These are phyloP conservation scores for Mus pahari DNA, from an alignment of 2,113 vertebrate species.

Conservation along the genomic window DNA sequence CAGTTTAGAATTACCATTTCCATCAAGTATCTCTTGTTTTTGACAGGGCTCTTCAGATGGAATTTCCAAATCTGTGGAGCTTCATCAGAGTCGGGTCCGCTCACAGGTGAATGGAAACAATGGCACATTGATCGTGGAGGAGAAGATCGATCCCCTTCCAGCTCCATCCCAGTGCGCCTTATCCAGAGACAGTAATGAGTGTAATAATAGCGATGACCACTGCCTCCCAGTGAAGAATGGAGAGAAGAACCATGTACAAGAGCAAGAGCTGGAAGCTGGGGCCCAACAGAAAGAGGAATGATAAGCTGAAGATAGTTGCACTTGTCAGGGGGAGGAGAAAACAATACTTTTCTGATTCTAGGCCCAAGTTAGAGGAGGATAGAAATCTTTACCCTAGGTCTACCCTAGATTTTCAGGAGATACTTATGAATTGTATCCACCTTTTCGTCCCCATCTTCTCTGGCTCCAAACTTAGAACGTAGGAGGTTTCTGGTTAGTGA, in stretches of 20 bases:
- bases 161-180: slow-evolving; percentile 94
- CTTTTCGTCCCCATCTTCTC: slow-evolving; percentile 51
- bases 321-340: slow-evolving; percentile 66
- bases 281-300: slow-evolving; percentile 92
- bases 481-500: slow-evolving; percentile 44
- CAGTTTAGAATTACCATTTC: slow-evolving; percentile 29
- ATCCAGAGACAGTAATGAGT: slow-evolving; percentile 84
- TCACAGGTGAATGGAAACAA: slow-evolving; percentile 92
- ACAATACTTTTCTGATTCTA: slow-evolving; percentile 74
- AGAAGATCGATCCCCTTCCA: slow-evolving; percentile 84
- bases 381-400: slow-evolving; percentile 58
- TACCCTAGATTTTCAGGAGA: slow-evolving; percentile 53
- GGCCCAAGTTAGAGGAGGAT: slow-evolving; percentile 74
- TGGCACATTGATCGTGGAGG: slow-evolving; percentile 87
- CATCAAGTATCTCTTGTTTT: slow-evolving; percentile 65
- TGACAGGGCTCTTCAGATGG: slow-evolving; percentile 87
- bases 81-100: slow-evolving; percentile 74
- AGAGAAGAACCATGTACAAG: slow-evolving; percentile 90
- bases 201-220: slow-evolving; percentile 85
- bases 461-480: slow-evolving; percentile 45
- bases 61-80: slow-evolving; percentile 88
- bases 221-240: slow-evolving; percentile 84
- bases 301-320: slow-evolving; percentile 64
- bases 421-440: background rate
- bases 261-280: slow-evolving; percentile 90